These are phyloP conservation scores for Potorous gilbertii DNA, from an alignment of 2,797 vertebrate species.

Conservation along the genomic window DNA sequence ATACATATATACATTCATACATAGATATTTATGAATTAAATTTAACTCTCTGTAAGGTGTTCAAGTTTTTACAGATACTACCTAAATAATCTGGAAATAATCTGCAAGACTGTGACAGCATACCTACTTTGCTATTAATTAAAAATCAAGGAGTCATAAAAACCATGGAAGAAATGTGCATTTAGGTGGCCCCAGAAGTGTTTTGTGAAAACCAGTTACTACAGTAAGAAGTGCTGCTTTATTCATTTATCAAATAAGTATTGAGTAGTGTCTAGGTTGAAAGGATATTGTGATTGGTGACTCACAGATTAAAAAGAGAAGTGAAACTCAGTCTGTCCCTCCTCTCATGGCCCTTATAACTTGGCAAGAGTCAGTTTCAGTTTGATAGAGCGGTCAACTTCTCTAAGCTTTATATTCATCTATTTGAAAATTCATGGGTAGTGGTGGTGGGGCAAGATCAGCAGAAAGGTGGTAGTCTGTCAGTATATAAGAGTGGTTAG, in stretches of 20 bases:
- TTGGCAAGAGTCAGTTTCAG: neutral
- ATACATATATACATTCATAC: too few relatives aligned
- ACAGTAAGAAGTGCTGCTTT: neutral
- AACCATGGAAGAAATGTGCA: neutral
- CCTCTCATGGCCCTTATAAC: neutral
- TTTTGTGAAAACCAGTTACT: neutral
- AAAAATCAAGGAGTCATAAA: neutral
- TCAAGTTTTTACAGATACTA: neutral
- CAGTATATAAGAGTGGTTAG: neutral
- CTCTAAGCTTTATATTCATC: neutral
- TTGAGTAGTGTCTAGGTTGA: neutral
- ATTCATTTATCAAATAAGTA: neutral
- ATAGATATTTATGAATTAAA: too few relatives aligned
- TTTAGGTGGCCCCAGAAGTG: neutral
- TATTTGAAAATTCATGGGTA: neutral
- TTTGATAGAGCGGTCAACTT: neutral
- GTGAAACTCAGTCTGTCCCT: neutral
- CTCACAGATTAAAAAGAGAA: neutral
- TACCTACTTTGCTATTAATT: neutral
- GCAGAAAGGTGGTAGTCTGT: neutral
- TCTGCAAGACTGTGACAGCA: neutral
- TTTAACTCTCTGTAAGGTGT: neutral
- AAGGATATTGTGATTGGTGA: neutral
- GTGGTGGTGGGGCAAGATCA: neutral
- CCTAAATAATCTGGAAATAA: neutral